Percentiles rank a stretch among this genome's conserved stretches.
These are phyloP conservation scores for Myanophis thanlyinensis DNA, from an alignment of 2,113 vertebrate genomes.

Conservation along the genomic window DNA sequence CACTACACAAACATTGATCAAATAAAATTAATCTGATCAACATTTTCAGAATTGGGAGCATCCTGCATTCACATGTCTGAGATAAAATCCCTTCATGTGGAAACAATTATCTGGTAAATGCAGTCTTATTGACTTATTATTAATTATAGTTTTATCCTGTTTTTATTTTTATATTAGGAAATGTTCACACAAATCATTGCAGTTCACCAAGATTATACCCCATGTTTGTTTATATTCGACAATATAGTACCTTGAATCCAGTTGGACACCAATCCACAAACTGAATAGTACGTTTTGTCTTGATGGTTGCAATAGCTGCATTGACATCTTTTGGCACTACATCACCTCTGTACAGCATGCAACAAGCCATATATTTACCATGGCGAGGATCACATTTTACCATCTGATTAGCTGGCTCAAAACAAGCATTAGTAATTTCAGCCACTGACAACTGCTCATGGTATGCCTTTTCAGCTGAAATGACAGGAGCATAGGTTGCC, in stretches of 20 bases:
- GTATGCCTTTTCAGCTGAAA: constrained; percentile 36
- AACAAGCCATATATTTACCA: constrained; percentile 31
- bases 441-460: constrained; percentile 31
- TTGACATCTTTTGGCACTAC: constrained; percentile 36
- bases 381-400: constrained; percentile 28
- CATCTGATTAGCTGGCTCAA: constrained; percentile 34
- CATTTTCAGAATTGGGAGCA: not conserved
- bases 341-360: constrained; percentile 33
- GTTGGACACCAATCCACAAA: constrained; percentile 35
- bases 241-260: constrained; percentile 22
- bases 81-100: not conserved
- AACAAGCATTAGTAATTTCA: constrained; percentile 36
- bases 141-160: not conserved
- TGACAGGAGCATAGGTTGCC: constrained; percentile 27
- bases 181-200: not conserved
- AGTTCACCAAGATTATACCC: not conserved
- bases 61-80: not conserved
- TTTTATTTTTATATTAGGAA: not conserved
- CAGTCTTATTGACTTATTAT: not conserved
- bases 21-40: not conserved
- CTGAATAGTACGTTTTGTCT: constrained; percentile 33
- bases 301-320: constrained; percentile 32
- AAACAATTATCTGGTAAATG: not conserved
- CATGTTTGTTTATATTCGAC: not conserved
- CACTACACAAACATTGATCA: not conserved